These are phyloP conservation scores for Eolophus roseicapilla DNA, from an alignment of 2,113 vertebrate species.

Conservation along the genomic window DNA sequence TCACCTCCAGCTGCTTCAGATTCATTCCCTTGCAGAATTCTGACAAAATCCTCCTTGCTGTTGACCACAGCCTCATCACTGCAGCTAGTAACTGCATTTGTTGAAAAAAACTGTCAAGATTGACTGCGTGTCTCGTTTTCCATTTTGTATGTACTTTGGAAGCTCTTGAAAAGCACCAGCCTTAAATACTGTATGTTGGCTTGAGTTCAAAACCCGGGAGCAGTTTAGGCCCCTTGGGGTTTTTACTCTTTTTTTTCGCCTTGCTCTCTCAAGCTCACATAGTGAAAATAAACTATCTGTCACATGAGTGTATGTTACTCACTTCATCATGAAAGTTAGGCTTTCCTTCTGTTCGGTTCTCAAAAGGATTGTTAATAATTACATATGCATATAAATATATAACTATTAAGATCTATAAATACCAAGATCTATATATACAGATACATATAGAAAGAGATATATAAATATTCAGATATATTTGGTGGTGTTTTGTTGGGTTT, in stretches of 20 bases:
- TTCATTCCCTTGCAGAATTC: neutral
- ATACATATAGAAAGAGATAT: neutral
- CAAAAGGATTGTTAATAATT: neutral
- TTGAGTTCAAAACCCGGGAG: neutral
- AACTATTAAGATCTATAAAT: neutral
- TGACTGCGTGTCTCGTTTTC: neutral
- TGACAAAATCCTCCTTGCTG: neutral
- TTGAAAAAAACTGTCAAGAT: neutral
- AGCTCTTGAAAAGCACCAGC: neutral
- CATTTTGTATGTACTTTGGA: neutral
- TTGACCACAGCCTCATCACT: neutral
- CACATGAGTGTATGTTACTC: neutral
- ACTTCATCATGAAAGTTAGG: neutral
- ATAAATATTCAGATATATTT: neutral
- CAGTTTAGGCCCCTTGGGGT: neutral
- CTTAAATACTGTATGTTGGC: neutral
- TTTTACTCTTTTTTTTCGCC: neutral
- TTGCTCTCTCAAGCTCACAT: neutral
- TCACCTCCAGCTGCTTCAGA: neutral
- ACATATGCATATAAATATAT: neutral
- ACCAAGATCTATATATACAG: neutral
- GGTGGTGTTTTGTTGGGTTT: neutral
- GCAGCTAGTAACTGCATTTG: neutral
- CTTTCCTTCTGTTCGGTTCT: neutral
- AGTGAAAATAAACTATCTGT: conserved; percentile 9